These are phyloP conservation scores for Bostrychus sinensis DNA, from an alignment of 2,113 vertebrate species.

Conservation along the genomic window DNA sequence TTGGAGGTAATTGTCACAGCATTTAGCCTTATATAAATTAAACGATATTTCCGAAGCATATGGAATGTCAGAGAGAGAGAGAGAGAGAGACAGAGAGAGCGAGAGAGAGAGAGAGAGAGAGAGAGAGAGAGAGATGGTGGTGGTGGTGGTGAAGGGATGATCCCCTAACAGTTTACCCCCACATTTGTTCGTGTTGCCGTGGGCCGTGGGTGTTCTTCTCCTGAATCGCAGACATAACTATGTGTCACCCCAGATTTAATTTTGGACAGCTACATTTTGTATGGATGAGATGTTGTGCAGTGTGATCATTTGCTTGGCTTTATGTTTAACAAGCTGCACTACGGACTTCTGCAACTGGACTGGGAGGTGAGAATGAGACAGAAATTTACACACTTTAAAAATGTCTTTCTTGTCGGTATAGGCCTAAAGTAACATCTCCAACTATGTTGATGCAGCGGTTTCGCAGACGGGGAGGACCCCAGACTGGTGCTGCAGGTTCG, in stretches of 20 bases:
- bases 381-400: neutral
- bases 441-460: slow-evolving; percentile 70
- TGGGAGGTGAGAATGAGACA: slow-evolving; percentile 73
- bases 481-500: slow-evolving; percentile 80
- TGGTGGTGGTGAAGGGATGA: neutral
- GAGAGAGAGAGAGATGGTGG: neutral
- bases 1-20: too few relatives aligned
- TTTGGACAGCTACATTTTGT: neutral
- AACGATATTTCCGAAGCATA: too few relatives aligned
- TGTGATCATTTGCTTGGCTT: slow-evolving; percentile 20
- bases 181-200: neutral
- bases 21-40: too few relatives aligned
- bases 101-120: slow-evolving; percentile 27
- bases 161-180: neutral
- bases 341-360: slow-evolving; percentile 83
- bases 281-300: slow-evolving; percentile 58
- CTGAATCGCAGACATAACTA: slow-evolving; percentile 13
- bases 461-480: slow-evolving; percentile 63
- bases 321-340: slow-evolving; percentile 21
- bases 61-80: neutral
- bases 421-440: too few relatives aligned
- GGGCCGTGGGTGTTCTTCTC: neutral
- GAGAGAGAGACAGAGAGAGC: slow-evolving; percentile 24
- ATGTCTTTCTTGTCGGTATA: too few relatives aligned
- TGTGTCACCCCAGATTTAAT: slow-evolving; percentile 27